Conservation (phyloP, 1,140 invertebrate species). For the Drosophila dunni region DNA sequence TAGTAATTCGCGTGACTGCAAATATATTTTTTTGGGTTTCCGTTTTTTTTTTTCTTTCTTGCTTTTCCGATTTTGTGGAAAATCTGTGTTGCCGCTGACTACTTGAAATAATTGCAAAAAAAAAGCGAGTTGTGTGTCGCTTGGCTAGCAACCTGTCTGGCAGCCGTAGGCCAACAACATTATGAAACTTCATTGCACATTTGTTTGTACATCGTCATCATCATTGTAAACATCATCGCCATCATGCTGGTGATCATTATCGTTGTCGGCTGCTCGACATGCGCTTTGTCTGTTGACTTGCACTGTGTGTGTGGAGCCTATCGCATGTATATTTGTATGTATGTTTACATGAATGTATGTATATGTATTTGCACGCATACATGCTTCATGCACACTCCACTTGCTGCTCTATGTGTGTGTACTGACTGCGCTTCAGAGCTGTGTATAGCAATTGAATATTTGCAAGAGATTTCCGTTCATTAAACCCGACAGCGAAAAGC, state of each 20-base stretch:
- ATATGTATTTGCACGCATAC: constrained; percentile 6
- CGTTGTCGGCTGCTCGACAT: constrained; percentile 50
- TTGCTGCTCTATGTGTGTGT: constrained; percentile 33
- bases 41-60: no score
- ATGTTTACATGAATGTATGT: constrained; percentile 20
- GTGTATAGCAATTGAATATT: constrained; percentile 82
- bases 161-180: constrained; percentile 65
- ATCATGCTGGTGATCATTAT: constrained; percentile 14
- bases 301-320: constrained; percentile 26
- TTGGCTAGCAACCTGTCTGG: constrained; percentile 45
- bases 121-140: constrained; percentile 25
- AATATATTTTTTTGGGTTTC: constrained; percentile 13
- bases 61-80: constrained; percentile 33
- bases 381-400: constrained; percentile 41
- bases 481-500: constrained; percentile 77
- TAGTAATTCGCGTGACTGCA: constrained; percentile 1
- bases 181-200: constrained; percentile 68
- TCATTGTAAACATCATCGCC: constrained; percentile 1
- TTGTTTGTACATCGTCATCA: constrained; percentile 43
- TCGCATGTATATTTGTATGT: constrained; percentile 24
- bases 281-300: constrained; percentile 75
- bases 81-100: constrained; percentile 57
- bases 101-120: constrained; percentile 67
- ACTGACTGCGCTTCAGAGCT: constrained; percentile 70
- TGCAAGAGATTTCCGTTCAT: constrained; percentile 83